Evolutionary conservation across 2,888 invertebrate genomes (phyloP).

Genomic region (Sinohyriopsis cumingii): DNA sequence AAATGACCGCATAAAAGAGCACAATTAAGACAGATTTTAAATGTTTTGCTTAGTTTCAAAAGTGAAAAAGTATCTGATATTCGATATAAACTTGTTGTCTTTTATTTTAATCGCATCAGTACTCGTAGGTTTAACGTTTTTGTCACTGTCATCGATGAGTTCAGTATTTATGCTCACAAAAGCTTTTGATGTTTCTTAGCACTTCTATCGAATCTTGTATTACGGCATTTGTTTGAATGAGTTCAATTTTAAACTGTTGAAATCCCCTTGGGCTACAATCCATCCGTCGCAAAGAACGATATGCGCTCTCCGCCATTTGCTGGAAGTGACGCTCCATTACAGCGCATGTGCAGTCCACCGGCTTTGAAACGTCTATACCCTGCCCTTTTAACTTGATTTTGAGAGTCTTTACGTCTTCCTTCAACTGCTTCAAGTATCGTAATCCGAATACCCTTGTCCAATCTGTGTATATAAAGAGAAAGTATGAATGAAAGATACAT

Average conservation of each 20-base stretch:
- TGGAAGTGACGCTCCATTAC: slow-evolving; percentile 53
- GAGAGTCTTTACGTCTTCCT: slow-evolving; percentile 29
- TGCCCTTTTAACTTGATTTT: slow-evolving; percentile 27
- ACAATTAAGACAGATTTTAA: too few relatives aligned
- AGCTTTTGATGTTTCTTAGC: slow-evolving; percentile 44
- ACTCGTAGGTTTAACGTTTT: too few relatives aligned
- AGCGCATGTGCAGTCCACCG: slow-evolving; percentile 51
- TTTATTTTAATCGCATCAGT: too few relatives aligned
- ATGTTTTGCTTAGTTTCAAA: too few relatives aligned
- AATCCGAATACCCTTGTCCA: slow-evolving; percentile 35
- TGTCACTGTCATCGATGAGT: too few relatives aligned
- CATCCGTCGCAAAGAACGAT: slow-evolving; percentile 44
- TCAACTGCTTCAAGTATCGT: slow-evolving; percentile 37
- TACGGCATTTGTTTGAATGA: slow-evolving; percentile 50
- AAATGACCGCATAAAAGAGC: too few relatives aligned
- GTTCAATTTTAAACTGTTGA: slow-evolving; percentile 49
- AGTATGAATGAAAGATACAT: too few relatives aligned
- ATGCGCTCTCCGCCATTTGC: slow-evolving; percentile 55
- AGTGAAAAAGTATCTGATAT: too few relatives aligned
- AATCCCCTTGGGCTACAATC: slow-evolving; percentile 47
- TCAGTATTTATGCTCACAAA: slow-evolving; percentile 42
- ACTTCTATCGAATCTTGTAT: slow-evolving; percentile 49
- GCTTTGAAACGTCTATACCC: slow-evolving; percentile 27
- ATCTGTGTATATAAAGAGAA: slow-evolving; percentile 26
- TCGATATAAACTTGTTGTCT: too few relatives aligned